Conservation (phyloP, 2,113 vertebrate genomes). For the Propithecus coquereli region DNA sequence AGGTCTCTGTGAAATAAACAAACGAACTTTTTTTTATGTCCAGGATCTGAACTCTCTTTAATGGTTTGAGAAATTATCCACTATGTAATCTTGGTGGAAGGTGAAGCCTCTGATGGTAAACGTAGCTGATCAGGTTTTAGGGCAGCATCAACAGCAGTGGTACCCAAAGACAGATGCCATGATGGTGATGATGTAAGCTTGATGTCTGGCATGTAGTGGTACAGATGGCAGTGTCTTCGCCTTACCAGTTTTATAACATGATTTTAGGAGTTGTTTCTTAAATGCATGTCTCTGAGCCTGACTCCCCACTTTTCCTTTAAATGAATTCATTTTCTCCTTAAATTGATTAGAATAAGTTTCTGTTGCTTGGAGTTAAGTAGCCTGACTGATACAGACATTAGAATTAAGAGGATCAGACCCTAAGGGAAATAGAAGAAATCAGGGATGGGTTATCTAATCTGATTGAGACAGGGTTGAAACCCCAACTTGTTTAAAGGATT, state of each 20-base stretch:
- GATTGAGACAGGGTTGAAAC: not conserved
- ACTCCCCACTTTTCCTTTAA: not conserved
- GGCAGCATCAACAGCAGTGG: not conserved
- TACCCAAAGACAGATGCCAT: not conserved
- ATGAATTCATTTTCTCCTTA: not conserved
- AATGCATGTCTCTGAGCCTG: not conserved
- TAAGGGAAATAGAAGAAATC: not conserved
- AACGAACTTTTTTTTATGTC: not conserved
- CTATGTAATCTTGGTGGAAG: not conserved
- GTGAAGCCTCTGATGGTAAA: not conserved
- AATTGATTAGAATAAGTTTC: not conserved
- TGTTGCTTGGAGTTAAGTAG: not conserved
- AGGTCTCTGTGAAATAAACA: not conserved
- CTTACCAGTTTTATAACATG: not conserved
- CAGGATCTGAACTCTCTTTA: not conserved
- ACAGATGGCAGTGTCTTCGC: not conserved
- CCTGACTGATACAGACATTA: not conserved
- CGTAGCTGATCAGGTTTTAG: not conserved
- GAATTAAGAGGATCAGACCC: not conserved
- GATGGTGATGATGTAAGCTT: not conserved
- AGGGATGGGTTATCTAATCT: not conserved
- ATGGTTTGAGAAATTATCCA: not conserved
- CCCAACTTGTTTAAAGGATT: not conserved
- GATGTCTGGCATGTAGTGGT: not conserved
- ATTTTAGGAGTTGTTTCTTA: not conserved